These are phyloP conservation scores for Tachystola acroxantha DNA, from an alignment of 2,888 invertebrate genomes.

Conservation along the genomic window DNA sequence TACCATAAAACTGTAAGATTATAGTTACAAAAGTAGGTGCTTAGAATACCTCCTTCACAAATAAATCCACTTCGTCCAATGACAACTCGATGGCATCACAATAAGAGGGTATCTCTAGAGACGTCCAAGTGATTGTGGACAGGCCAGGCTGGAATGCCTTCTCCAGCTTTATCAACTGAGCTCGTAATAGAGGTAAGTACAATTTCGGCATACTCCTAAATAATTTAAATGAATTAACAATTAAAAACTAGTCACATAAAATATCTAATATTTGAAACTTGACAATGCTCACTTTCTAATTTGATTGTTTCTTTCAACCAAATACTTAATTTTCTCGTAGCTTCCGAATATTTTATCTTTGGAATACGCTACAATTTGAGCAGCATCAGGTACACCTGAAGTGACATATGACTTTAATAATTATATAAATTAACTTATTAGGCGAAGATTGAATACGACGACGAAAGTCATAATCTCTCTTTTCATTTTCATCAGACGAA, in stretches of 20 bases:
- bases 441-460: background rate
- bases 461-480: no score
- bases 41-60: constrained; percentile 79
- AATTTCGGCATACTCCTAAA: constrained; percentile 80
- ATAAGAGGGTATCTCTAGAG: constrained; percentile 83
- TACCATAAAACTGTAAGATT: background rate
- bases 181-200: constrained; percentile 83
- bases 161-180: constrained; percentile 83
- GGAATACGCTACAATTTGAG: constrained; percentile 85
- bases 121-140: constrained; percentile 89
- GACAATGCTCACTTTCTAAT: constrained; percentile 56
- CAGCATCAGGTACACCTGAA: constrained; percentile 84
- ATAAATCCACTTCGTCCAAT: constrained; percentile 81
- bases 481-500: no score
- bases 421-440: no score
- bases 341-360: constrained; percentile 82
- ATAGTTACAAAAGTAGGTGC: background rate
- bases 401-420: no score
- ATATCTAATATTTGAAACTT: background rate
- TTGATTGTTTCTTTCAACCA: constrained; percentile 81
- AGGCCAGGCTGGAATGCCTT: constrained; percentile 85
- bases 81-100: constrained; percentile 75
- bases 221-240: no score
- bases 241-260: background rate
- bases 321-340: constrained; percentile 78